Base-by-base conservation (phyloP, 2,888 invertebrate species). In the Tenthredo notha region DNA sequence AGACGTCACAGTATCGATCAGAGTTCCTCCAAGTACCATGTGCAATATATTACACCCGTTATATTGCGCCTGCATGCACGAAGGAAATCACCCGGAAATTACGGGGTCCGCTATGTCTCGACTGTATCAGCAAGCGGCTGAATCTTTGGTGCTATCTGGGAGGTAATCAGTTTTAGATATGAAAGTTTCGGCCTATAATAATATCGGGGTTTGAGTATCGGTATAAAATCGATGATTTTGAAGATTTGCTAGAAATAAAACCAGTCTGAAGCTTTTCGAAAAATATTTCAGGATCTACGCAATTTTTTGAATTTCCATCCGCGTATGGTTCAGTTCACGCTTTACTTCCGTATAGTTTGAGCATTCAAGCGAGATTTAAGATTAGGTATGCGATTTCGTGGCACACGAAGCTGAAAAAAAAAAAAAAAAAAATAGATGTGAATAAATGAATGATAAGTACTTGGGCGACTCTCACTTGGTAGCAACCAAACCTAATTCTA, bases 61-160 rank as follows among this genome's bases (percentile, higher is more conserved):
- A 89, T 97, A 96, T 94, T 97, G 97, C 91, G 94, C 96, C 82
- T 97, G 97, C 92, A 96, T 96, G 94, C 96, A 97, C 93, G 94
- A 94, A 85, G 95, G 95, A 40, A 94, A 94, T 84, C 95, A 95
- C 88, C 94, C 95, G 85, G 94, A 94, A 87, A 95, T 96, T 91
- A 92, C 94, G 77, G 94, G 95, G 85, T 95, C 97, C 61, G 95
- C 95, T 87, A 94, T 96, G 93, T 95, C 96, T 0, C 92, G 94
- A 12, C 94, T 95, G 85, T 97, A 96, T 92, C 97, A 97, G 93
- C 94, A 94, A 88, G 96, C 96, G 0, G 96, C 96, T 91, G 94
- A 95, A 88, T 91, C 94, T 88, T 93, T 97, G 91, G 95, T 97
- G 37, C 75, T 89, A 33, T 92, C 93, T 10, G 92, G 93, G 90